Evolutionary conservation across 2,113 vertebrate species (phyloP), one percentile per base, ranked within the genome.

Genomic region (Craseonycteris thonglongyai): DNA sequence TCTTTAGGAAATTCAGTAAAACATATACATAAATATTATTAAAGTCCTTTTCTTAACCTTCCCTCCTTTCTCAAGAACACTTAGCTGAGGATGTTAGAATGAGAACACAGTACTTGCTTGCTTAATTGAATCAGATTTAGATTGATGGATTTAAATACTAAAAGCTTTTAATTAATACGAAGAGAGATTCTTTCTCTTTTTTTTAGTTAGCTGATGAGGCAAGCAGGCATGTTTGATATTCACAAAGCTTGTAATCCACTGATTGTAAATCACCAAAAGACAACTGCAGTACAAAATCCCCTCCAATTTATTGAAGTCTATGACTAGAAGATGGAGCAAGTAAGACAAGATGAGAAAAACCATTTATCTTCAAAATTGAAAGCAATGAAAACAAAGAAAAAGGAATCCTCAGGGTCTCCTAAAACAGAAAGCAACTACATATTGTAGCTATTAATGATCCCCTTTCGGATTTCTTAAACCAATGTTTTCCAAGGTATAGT

Each of bases 171-270:
- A 96, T 95, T 93, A 95, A 82, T 68, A n/a, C 38, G 63, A 26
- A 93, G n/a, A 13, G 12, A 79, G 69, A 69, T 49, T 81, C 35
- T 72, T 95, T 85, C 42, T 68, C 47, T 91, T 94, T 90, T 76
- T 26, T 33, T 92, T 75, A 47, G 80, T 75, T 92, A 74, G 69
- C 47, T 82, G 54, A 85, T 75, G 61, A 95, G 56, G 54, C 66
- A 94, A 94, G 65, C n/a, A 92, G 72, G 22, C 45, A 91, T 65
- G 86, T 83, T 87, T 69, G 88, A 24, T 68, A 83, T 90, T 79
- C 68, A 92, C 42, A 86, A n/a, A 78, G 28, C 65, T 93, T 66
- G 59, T 74, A 81, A 91, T 74, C 30, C 8, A 51, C 4, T 6
- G 28, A 80, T 66, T 82, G 38, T 86, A 86, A 91, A 91, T 82